phyloP scores from a whole-genome alignment of 2,113 vertebrate species.

The Platichthys flesus region DNA sequence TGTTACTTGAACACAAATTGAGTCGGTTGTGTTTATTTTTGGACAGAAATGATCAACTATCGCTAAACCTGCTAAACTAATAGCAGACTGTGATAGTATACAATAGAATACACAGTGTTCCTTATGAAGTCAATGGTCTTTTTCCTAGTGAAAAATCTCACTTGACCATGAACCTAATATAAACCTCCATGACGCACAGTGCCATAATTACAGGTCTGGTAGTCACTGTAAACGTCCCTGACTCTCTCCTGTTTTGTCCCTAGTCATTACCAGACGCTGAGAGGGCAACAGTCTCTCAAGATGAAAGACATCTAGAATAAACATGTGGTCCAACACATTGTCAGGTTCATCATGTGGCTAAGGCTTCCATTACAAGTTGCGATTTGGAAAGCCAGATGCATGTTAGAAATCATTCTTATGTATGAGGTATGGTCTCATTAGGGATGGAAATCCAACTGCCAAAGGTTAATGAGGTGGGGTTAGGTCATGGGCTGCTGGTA shows the following conservation, averaged over 20 bases:
- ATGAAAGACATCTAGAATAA: conserved; percentile 58
- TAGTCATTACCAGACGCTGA: conserved; percentile 5
- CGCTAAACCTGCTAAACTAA: neutral
- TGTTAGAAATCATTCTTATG: neutral
- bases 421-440: conserved; percentile 17
- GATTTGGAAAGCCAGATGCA: conserved; percentile 17
- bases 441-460: conserved; percentile 4
- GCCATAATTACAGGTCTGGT: conserved; percentile 46
- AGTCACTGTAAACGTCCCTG: conserved; percentile 16
- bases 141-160: conserved; percentile 4
- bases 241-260: conserved; percentile 27
- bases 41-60: neutral
- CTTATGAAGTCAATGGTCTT: neutral
- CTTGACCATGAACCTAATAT: conserved; percentile 18
- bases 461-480: conserved; percentile 42
- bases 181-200: conserved; percentile 23
- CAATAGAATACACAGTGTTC: neutral
- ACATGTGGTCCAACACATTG: conserved; percentile 41
- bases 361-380: neutral
- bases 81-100: too few species aligned
- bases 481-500: neutral
- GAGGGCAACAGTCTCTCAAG: conserved; percentile 1
- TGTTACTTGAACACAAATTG: neutral
- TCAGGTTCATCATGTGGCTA: conserved; percentile 23
- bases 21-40: neutral